These are phyloP conservation scores for Corythoichthys haematopterus DNA, from an alignment of 2,113 vertebrate species.

Conservation along the genomic window DNA sequence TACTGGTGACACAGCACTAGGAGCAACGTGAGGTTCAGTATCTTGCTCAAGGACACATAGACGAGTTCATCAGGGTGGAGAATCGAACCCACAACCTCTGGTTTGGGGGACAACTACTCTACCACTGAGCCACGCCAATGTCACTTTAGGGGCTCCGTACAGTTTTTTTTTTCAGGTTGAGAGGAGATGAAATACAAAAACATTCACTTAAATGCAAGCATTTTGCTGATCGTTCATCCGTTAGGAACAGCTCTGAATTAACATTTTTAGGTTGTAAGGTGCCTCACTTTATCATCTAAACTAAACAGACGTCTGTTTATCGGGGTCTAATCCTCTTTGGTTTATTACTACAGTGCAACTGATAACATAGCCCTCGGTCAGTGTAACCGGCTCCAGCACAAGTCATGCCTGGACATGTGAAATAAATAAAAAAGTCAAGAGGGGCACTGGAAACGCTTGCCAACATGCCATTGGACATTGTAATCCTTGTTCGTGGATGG, in stretches of 20 bases:
- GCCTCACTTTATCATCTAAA: constrained; percentile 54
- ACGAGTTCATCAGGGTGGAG: too few relatives aligned
- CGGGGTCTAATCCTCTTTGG: constrained; percentile 29
- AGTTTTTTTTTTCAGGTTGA: too few relatives aligned
- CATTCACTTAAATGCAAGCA: constrained; percentile 5
- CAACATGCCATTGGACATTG: constrained; percentile 6
- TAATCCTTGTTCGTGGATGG: not conserved
- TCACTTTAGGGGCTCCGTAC: too few relatives aligned
- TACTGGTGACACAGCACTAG: too few relatives aligned
- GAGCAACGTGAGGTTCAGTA: too few relatives aligned
- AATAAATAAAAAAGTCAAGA: constrained; percentile 24
- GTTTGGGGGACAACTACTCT: too few relatives aligned
- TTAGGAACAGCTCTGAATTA: constrained; percentile 52
- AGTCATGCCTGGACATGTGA: constrained; percentile 17
- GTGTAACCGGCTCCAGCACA: constrained; percentile 3
- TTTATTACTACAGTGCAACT: constrained; percentile 23
- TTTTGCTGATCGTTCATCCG: constrained; percentile 36
- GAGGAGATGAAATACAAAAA: too few relatives aligned
- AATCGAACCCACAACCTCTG: too few relatives aligned
- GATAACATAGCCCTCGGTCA: constrained; percentile 20
- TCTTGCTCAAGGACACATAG: too few relatives aligned
- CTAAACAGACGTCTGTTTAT: constrained; percentile 61
- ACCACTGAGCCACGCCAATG: too few relatives aligned
- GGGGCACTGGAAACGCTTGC: not conserved
- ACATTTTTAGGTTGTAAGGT: constrained; percentile 47